A percentile compares a stretch with the other conserved stretches of the same genome.
Conservation (phyloP, 1,140 invertebrate species). For the Micrasema minimum region DNA sequence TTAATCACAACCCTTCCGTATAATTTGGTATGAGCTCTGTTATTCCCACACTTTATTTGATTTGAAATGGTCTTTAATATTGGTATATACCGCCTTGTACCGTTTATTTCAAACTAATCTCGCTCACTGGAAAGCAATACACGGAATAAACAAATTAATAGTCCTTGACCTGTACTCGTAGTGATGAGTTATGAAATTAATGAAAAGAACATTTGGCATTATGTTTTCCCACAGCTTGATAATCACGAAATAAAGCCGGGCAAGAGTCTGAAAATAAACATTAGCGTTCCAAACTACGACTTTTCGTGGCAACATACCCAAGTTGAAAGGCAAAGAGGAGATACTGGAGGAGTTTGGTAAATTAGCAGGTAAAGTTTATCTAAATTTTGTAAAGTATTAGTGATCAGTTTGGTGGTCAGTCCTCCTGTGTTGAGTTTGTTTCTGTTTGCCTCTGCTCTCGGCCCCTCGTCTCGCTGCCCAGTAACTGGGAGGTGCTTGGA, state of each 20-base stretch:
- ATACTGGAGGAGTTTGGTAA: constrained; percentile 99
- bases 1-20: neutral
- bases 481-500: neutral
- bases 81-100: constrained; percentile 14
- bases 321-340: constrained; percentile 99
- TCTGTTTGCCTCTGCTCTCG: constrained; percentile 35
- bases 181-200: constrained; percentile 44
- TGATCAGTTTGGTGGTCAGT: constrained; percentile 26
- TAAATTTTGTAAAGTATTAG: constrained; percentile 59
- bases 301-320: constrained; percentile 99
- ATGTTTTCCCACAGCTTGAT: constrained; percentile 90
- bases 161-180: neutral
- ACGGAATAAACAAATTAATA: constrained; percentile 8
- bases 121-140: constrained; percentile 30
- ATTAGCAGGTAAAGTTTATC: constrained; percentile 96
- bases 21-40: neutral
- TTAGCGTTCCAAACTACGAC: constrained; percentile 99
- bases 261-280: constrained; percentile 99
- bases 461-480: constrained; percentile 11
- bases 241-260: constrained; percentile 99
- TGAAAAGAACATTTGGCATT: constrained; percentile 53
- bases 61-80: constrained; percentile 40
- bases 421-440: constrained; percentile 10
- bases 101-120: constrained; percentile 26
- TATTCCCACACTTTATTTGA: neutral